Conservation (phyloP, 92 coral and sea anemone species). For the Phenganax marumi region DNA sequence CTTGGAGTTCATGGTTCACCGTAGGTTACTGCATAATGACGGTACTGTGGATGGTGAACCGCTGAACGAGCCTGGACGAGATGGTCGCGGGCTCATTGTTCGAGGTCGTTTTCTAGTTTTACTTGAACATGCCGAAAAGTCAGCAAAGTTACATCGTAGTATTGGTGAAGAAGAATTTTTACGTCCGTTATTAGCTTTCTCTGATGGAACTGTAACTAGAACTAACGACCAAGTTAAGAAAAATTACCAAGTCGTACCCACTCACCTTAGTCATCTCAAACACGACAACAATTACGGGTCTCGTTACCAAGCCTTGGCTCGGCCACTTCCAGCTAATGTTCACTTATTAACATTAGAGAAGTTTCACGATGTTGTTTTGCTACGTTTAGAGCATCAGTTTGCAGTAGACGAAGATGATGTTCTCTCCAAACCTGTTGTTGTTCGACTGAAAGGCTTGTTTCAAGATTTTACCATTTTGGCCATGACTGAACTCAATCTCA, state of each 20-base stretch:
- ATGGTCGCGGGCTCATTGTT: constrained; percentile 83
- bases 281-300: constrained; percentile 44
- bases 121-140: constrained; percentile 66
- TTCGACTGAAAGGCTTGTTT: constrained; percentile 74
- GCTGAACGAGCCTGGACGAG: constrained; percentile 79
- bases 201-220: constrained; percentile 53
- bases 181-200: constrained; percentile 72
- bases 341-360: constrained; percentile 91
- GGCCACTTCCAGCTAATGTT: constrained; percentile 83
- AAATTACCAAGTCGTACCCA: background rate
- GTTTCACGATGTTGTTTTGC: constrained; percentile 53
- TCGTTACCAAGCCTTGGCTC: constrained; percentile 70
- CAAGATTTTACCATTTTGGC: constrained; percentile 70
- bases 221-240: background rate
- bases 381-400: constrained; percentile 90
- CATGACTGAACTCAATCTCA: constrained; percentile 76
- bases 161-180: constrained; percentile 76
- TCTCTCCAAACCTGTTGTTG: constrained; percentile 75
- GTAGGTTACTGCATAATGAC: constrained; percentile 86
- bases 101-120: constrained; percentile 74
- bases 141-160: constrained; percentile 84
- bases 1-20: constrained; percentile 85
- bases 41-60: constrained; percentile 86
- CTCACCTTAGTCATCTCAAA: background rate
- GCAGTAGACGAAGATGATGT: constrained; percentile 81